Conservation (phyloP, 1,140 invertebrate species). For the Telenomus remus region DNA sequence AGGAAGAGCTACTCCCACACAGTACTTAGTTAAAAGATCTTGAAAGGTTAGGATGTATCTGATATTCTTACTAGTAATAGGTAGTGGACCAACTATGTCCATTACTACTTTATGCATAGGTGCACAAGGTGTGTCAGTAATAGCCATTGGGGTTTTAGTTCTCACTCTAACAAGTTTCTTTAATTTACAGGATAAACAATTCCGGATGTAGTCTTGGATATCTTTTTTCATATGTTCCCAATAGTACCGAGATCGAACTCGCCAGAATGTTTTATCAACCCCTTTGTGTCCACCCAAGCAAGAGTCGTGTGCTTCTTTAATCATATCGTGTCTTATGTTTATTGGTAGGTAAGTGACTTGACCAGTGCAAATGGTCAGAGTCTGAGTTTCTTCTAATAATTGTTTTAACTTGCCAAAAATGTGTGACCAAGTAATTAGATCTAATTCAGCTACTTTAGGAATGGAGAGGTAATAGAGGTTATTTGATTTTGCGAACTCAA, state of each 20-base stretch:
- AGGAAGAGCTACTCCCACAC: constrained; percentile 5
- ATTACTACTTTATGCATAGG: background rate
- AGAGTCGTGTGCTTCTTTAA: background rate
- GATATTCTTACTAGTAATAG: background rate
- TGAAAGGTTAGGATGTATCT: constrained; percentile 14
- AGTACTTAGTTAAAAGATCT: constrained; percentile 18
- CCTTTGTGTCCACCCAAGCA: background rate
- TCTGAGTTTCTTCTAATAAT: background rate
- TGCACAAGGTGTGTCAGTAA: constrained; percentile 3
- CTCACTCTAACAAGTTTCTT: constrained; percentile 3
- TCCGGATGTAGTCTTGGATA: constrained; percentile 3
- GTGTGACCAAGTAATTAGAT: too few relatives aligned
- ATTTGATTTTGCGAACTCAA: background rate
- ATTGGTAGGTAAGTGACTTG: background rate
- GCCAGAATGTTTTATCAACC: background rate
- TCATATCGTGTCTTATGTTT: background rate
- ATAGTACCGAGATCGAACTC: background rate
- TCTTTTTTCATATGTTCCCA: constrained; percentile 19
- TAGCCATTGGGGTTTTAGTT: constrained; percentile 7
- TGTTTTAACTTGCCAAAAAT: background rate
- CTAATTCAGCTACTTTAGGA: too few relatives aligned
- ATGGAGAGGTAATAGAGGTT: too few relatives aligned
- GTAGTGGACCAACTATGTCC: constrained; percentile 13
- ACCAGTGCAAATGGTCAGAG: background rate
- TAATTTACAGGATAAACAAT: background rate